Base-by-base conservation (phyloP, 2,113 vertebrate species). In the Syngnathus scovelli region DNA sequence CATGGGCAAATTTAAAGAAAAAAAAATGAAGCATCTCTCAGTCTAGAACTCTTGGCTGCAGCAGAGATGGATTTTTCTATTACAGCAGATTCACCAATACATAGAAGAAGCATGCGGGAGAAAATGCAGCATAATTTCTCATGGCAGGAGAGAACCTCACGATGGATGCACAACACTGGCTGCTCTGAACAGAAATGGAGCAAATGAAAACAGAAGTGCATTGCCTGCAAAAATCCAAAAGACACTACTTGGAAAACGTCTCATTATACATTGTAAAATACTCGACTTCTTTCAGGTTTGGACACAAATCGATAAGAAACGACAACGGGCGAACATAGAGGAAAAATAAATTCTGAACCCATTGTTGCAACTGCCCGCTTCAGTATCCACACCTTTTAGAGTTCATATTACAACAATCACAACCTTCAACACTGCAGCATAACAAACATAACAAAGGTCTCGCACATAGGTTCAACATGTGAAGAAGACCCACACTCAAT, bases 131-230 rank as follows among this genome's bases (percentile, higher is more conserved):
- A 61, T 72, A 8, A 79, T 76, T 78, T 79, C 67, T 82, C 72
- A 70, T 68, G 74, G 72, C 76, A 76, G 74, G 48, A 76, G 73
- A 64, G 71, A 74, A 79, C 68, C 73, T 71, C 76, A 49, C 79
- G 70, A 79, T 33, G 62, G 76, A 82, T 71, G 68, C 72, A 69
- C 66, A 63, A 48, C 75, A 61, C 73, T 39, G 68, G 33, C 74
- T 61, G 38, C 62, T 49, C 65, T 71, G 61, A 75, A 80, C 71
- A 70, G 64, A 83, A 80, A 85, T 64, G 70, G 54, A 82, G 79
- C 48, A 65, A 73, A 81, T 49, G 61, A 87, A 85, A 83, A 71
- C 67, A 71, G 51, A 83, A 82, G 78, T 83, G 75, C 75, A 82
- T 83, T 82, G 27, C 71, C 55, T 64, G 44, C 66, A 48, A 84